These are phyloP conservation scores for Urocyon cinereoargenteus DNA, from an alignment of 2,797 vertebrate species.

Conservation along the genomic window DNA sequence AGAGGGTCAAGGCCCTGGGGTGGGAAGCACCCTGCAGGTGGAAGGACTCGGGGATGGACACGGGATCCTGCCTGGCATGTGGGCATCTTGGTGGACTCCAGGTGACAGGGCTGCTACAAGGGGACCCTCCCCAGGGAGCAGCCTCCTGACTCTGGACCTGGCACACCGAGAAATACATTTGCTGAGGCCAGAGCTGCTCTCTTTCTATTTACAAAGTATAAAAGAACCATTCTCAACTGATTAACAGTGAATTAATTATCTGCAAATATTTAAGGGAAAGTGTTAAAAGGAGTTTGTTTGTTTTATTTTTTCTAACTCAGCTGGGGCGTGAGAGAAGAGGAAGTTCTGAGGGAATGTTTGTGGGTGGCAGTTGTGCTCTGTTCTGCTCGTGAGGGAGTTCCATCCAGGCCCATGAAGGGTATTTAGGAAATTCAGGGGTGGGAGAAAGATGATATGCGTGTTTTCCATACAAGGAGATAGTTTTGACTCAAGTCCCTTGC, in stretches of 20 bases:
- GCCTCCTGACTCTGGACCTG: not conserved
- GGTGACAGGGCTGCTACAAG: not conserved
- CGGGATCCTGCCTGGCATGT: not conserved
- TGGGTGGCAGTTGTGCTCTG: not conserved
- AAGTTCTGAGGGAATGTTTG: not conserved
- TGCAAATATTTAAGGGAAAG: constrained; percentile 67
- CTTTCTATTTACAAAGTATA: constrained; percentile 40
- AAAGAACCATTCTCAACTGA: not conserved
- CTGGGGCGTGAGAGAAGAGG: constrained; percentile 26
- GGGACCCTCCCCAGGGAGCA: accelerated
- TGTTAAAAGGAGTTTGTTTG: not conserved
- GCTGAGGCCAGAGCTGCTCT: not conserved
- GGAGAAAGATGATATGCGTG: not conserved
- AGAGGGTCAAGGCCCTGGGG: accelerated
- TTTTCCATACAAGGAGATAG: not conserved
- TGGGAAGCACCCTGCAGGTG: too few species aligned
- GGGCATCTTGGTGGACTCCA: not conserved
- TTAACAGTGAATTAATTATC: constrained; percentile 68
- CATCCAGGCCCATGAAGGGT: not conserved
- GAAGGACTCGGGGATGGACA: not conserved
- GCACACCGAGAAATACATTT: not conserved
- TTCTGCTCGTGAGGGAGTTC: not conserved
- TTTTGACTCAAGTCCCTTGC: not conserved
- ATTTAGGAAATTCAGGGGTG: not conserved
- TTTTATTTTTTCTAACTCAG: not conserved